Evolutionary conservation across 2,797 vertebrate genomes (phyloP).

Genomic region (Hyperoplus immaculatus): DNA sequence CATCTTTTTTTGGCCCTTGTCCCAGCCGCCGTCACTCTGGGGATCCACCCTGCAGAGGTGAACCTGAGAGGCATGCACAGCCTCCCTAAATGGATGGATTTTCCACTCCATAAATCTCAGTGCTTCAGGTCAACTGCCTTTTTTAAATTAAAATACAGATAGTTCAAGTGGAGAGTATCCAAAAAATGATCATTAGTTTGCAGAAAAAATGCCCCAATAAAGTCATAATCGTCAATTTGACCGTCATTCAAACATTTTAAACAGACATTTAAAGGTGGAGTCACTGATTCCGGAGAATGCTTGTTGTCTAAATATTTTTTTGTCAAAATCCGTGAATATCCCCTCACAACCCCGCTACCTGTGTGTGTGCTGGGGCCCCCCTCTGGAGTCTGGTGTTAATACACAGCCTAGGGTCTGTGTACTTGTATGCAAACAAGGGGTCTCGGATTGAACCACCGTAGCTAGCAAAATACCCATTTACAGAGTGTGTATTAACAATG

Average conservation of each 20-base stretch:
- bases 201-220: constrained; percentile 2
- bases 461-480: no score
- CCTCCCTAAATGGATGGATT: constrained; percentile 75
- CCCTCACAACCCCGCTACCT: no score
- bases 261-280: neutral
- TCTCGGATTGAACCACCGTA: no score
- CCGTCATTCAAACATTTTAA: neutral
- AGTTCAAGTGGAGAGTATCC: constrained; percentile 34
- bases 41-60: constrained; percentile 79
- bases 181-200: constrained; percentile 10
- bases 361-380: no score
- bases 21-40: constrained; percentile 72
- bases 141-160: constrained; percentile 68
- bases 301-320: no score
- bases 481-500: no score
- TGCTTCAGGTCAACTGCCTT: constrained; percentile 63
- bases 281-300: no score
- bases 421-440: no score
- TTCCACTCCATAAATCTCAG: constrained; percentile 77
- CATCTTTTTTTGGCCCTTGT: constrained; percentile 68
- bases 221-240: constrained; percentile 23
- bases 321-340: no score
- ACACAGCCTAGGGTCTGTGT: no score
- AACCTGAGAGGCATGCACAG: constrained; percentile 75
- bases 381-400: no score